phyloP scores from a whole-genome alignment of 1,140 invertebrate genomes.

The Pseudachorutes palmiensis region DNA sequence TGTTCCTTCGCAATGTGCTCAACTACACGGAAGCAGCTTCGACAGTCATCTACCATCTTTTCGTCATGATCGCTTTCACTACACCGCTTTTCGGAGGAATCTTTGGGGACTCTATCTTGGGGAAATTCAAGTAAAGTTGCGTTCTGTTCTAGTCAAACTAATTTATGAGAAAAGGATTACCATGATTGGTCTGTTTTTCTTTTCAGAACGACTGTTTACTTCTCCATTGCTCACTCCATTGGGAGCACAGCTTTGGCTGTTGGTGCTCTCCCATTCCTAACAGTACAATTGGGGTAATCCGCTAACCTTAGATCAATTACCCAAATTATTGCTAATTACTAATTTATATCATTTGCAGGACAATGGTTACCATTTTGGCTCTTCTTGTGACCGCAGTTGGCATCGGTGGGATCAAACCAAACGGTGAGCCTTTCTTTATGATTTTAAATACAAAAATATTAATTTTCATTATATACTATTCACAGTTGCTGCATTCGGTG shows the following conservation, averaged over 20 bases:
- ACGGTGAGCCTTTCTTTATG: too few species aligned
- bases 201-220: constrained; percentile 68
- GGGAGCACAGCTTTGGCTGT: constrained; percentile 73
- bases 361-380: constrained; percentile 51
- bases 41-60: constrained; percentile 72
- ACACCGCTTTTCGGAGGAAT: constrained; percentile 78
- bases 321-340: too few species aligned
- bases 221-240: constrained; percentile 75
- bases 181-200: not conserved
- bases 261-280: constrained; percentile 50
- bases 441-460: too few species aligned
- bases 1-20: constrained; percentile 66
- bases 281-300: constrained; percentile 53
- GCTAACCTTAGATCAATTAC: too few species aligned
- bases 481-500: constrained; percentile 40
- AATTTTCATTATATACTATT: too few species aligned
- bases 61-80: constrained; percentile 75
- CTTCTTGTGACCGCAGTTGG: constrained; percentile 75
- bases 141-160: not conserved
- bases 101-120: constrained; percentile 73
- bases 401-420: constrained; percentile 95
- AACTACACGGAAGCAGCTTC: constrained; percentile 55
- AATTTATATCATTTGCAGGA: too few species aligned
- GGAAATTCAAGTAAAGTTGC: constrained; percentile 60
- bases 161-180: not conserved